Evolutionary conservation across 1,140 invertebrate genomes (phyloP), one percentile per base, ranked within the genome.

Genomic region (Tetragonula clypearis): DNA sequence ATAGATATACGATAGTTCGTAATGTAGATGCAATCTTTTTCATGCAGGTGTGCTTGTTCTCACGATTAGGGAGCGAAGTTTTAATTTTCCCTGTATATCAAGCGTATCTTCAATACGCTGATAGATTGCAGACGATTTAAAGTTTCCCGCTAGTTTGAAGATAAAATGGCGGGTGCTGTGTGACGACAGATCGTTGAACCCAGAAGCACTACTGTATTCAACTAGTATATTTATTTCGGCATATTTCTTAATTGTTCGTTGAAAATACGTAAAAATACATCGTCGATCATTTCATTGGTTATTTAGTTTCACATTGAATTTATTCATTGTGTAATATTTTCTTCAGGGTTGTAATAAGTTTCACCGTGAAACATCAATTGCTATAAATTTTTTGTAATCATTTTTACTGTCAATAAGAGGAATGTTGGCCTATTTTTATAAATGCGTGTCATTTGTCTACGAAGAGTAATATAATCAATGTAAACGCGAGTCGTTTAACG

Each of bases 171-270:
- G 88, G 79, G 77, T 80, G 71, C 86, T 88, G 83, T 82, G 87
- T 87, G 88, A 90, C 87, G 87, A 80, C 26, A 92, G 92, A 92
- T 92, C 91, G 90, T 92, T 92, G 92, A 92, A 92, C 92, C 89
- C 91, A 72, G 21, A 66, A 55, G 11, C 55, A 81, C 79, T 78
- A 84, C 87, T 30, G 35, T 53, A 73, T n/a, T 86, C 90, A 88
- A 79, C 23, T 49, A 68, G 84, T 84, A 80, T 82, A 85, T 86
- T 66, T 35, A 73, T 56, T 73, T 11, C 0, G 15, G 5, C 12
- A 41, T n/a, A 23, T n/a, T 73, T 35, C 4, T 19, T 2, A 19
- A 35, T 81, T 21, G 68, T 60, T 55, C 5, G 4, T 11, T 8
- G 8, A 11, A n/a, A 72, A 62, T 41, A n/a, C 3, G 35, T 0